A percentile compares a stretch with the other conserved stretches of the same genome.
These are phyloP conservation scores for Trinorchestia longiramus DNA, from an alignment of 1,140 invertebrate genomes.

Conservation along the genomic window DNA sequence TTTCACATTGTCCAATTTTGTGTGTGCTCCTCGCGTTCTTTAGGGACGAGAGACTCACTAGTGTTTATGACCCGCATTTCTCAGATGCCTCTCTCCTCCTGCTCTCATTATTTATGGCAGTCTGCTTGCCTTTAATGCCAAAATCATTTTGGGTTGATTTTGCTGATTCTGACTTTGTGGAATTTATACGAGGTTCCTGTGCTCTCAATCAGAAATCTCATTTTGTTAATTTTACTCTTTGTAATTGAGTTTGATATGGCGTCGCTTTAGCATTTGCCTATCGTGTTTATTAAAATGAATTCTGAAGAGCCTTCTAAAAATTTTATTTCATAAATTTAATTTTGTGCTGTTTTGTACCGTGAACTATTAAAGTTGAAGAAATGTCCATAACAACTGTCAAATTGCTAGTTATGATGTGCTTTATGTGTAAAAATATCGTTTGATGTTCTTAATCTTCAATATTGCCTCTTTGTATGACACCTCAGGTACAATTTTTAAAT, in stretches of 20 bases:
- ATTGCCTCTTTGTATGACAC: neutral
- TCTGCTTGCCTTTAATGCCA: neutral
- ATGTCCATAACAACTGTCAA: neutral
- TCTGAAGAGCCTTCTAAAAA: too few relatives aligned
- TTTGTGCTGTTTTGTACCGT: too few relatives aligned
- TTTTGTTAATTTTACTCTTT: neutral
- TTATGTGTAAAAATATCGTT: neutral
- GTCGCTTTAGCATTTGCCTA: too few relatives aligned
- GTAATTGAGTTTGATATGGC: neutral
- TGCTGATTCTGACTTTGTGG: neutral
- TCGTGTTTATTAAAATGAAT: too few relatives aligned
- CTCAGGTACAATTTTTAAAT: neutral
- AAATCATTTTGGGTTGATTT: neutral
- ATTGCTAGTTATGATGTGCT: neutral
- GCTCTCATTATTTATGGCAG: neutral
- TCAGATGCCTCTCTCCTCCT: neutral
- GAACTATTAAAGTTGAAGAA: neutral
- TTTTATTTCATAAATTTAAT: too few relatives aligned
- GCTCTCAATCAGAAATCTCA: neutral
- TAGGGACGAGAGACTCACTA: neutral
- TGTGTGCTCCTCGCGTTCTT: neutral
- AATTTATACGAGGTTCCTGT: neutral
- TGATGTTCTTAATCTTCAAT: neutral
- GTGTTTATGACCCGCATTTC: conserved; percentile 6
- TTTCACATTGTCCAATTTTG: conserved; percentile 2